Percentiles rank a stretch among this genome's conserved stretches.
Conservation (phyloP, 2,797 vertebrate species). For the Harpagifer antarcticus region DNA sequence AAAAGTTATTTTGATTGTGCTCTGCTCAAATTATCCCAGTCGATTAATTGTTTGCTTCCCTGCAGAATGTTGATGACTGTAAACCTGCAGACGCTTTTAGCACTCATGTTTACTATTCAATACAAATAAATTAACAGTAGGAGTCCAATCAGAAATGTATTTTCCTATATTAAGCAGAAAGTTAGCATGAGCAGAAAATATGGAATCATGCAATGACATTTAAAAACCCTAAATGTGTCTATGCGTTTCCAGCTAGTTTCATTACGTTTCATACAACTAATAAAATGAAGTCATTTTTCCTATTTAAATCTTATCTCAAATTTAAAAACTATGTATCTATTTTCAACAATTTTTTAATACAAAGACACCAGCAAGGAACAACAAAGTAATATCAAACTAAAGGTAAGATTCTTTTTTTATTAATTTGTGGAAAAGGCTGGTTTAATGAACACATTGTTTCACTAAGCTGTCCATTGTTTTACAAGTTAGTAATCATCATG, state of each 20-base stretch:
- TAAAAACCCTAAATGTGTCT: not conserved
- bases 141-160: not conserved
- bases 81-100: not conserved
- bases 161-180: not conserved
- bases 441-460: not conserved
- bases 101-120: not conserved
- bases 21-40: constrained; percentile 11
- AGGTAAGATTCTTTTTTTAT: not conserved
- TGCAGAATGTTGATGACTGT: not conserved
- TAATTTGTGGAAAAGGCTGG: not conserved
- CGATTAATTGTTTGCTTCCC: constrained; percentile 15
- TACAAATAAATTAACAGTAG: not conserved
- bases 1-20: not conserved
- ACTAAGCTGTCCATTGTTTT: too few species aligned
- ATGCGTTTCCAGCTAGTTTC: too few species aligned
- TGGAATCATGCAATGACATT: not conserved
- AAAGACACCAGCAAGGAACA: not conserved
- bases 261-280: too few species aligned
- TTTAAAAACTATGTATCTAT: not conserved
- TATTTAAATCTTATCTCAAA: not conserved
- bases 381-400: not conserved
- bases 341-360: not conserved
- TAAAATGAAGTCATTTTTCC: too few species aligned
- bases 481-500: too few species aligned
- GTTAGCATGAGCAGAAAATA: not conserved